Evolutionary conservation across 2,797 vertebrate genomes (phyloP).

Genomic region (Enteromius anoplus): DNA sequence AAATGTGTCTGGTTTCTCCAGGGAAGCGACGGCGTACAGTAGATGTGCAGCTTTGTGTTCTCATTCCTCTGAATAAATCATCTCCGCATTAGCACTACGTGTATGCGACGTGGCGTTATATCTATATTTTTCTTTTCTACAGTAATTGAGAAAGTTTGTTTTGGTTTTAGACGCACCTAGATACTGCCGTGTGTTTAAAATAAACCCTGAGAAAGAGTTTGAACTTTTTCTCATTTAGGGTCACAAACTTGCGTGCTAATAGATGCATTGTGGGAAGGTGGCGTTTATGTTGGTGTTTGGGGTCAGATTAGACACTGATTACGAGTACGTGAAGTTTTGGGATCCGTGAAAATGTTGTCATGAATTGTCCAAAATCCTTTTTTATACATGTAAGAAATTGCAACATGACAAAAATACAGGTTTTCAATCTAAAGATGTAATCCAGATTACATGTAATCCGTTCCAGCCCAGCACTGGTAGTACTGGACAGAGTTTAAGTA

Average conservation of each 20-base stretch:
- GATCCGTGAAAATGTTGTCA: too few species aligned
- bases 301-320: too few species aligned
- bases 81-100: neutral
- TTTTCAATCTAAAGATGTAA: neutral
- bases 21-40: neutral
- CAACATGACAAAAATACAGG: too few species aligned
- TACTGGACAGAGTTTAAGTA: neutral
- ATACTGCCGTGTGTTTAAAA: neutral
- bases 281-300: neutral
- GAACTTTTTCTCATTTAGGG: neutral
- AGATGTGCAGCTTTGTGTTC: neutral
- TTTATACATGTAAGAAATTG: too few species aligned
- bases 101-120: neutral
- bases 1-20: slow-evolving; percentile 6
- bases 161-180: neutral
- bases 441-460: neutral
- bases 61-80: neutral
- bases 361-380: too few species aligned
- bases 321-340: too few species aligned
- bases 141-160: neutral
- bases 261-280: neutral
- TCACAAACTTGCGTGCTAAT: neutral
- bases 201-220: neutral
- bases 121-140: neutral
- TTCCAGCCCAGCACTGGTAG: neutral